These are phyloP conservation scores for Tetraneura akinire DNA, from an alignment of 1,140 invertebrate genomes.

Conservation along the genomic window DNA sequence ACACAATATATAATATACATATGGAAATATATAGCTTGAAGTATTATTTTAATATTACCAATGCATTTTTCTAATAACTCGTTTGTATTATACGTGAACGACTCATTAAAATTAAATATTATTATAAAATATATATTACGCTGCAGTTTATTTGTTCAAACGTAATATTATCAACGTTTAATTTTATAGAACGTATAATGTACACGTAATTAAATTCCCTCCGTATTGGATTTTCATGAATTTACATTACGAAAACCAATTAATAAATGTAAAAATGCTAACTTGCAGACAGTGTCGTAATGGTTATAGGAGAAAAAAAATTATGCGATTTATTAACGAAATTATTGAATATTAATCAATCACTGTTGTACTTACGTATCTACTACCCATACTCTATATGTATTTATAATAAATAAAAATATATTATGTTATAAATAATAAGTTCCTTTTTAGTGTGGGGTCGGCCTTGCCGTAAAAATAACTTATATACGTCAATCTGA, in stretches of 20 bases:
- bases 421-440: too few relatives aligned
- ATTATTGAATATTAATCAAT: not conserved
- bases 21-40: too few relatives aligned
- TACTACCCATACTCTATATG: too few relatives aligned
- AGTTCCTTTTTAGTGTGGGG: not conserved
- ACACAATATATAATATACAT: too few relatives aligned
- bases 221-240: not conserved
- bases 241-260: not conserved
- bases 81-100: not conserved
- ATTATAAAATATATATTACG: too few relatives aligned
- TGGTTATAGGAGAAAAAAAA: not conserved
- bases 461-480: conserved; percentile 1
- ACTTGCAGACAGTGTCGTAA: not conserved
- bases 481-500: not conserved
- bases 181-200: not conserved
- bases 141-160: not conserved
- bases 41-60: too few relatives aligned
- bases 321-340: not conserved
- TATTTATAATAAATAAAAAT: too few relatives aligned
- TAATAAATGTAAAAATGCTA: too few relatives aligned
- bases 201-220: not conserved
- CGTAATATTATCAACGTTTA: not conserved
- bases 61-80: not conserved
- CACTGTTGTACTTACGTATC: too few relatives aligned
- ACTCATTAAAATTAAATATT: too few relatives aligned